A percentile compares a stretch with the other conserved stretches of the same genome.
phyloP scores from a whole-genome alignment of 1,140 invertebrate species.

The Drosophila bifasciata region DNA sequence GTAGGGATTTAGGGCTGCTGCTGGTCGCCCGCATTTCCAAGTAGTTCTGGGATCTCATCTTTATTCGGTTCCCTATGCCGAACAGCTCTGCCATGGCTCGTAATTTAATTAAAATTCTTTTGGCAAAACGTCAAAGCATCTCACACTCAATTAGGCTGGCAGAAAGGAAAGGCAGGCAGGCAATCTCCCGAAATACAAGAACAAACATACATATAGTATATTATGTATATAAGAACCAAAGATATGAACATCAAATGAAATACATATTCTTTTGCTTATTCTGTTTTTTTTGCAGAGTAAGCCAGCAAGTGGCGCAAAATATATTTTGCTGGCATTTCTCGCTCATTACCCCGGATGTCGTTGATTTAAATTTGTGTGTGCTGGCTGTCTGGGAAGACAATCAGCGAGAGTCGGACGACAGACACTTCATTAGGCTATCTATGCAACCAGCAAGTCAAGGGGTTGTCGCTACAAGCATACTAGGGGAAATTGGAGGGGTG shows the following conservation, averaged over 20 bases:
- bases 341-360: slow-evolving; percentile 70
- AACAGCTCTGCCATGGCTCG: slow-evolving; percentile 22
- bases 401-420: slow-evolving; percentile 53
- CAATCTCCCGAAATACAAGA: neutral
- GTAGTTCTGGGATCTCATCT: slow-evolving; percentile 1
- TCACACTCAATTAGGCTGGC: slow-evolving; percentile 58
- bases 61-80: slow-evolving; percentile 2
- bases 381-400: slow-evolving; percentile 78
- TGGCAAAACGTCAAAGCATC: slow-evolving; percentile 58
- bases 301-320: slow-evolving; percentile 43
- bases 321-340: slow-evolving; percentile 24
- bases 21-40: slow-evolving; percentile 54
- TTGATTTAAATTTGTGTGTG: slow-evolving; percentile 71
- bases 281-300: neutral
- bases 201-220: slow-evolving; percentile 13
- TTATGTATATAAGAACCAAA: slow-evolving; percentile 12
- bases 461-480: slow-evolving; percentile 23
- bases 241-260: slow-evolving; percentile 28
- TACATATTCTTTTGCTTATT: slow-evolving; percentile 19
- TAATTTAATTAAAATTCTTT: slow-evolving; percentile 80
- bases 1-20: slow-evolving; percentile 16
- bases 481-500: neutral
- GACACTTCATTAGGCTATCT: slow-evolving; percentile 56
- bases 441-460: slow-evolving; percentile 13
- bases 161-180: neutral